Evolutionary conservation across 2,113 vertebrate genomes (phyloP), one percentile per base, ranked within the genome.

Genomic region (Centropus unirufus): DNA sequence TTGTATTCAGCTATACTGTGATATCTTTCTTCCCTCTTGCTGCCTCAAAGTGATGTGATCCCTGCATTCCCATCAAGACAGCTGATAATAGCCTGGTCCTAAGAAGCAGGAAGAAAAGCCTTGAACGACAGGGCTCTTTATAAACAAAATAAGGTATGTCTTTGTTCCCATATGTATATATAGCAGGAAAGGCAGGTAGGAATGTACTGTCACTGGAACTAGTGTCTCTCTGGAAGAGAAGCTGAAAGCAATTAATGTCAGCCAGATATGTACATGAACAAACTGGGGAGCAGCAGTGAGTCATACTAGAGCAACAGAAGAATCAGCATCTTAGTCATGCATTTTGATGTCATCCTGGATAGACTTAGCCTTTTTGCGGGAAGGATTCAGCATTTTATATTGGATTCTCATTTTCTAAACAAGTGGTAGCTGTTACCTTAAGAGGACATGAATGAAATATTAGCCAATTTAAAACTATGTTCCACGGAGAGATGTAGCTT

Each of bases 381-480:
- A 67, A 34, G 19, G 17, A n/a, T 79, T 93, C 24, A 36, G 39
- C 63, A 20, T 90, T 77, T 91, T 79, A 63, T 47, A 22, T 44
- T 58, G 32, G 44, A 72, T 24, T 55, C 58, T 66, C 6, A 58
- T 90, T 93, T 96, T 95, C 13, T 78, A 27, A 73, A 79, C n/a
- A 95, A 95, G 49, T 81, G 66, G 54, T 87, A 89, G 68, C 77
- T 87, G 30, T 90, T 94, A 92, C 27, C 29, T 68, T 82, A 78
- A 92, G 68, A 78, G 52, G 27, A 66, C 30, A 52, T 66, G 83
- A 96, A 63, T 87, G 59, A 95, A 89, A 87, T 81, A 78, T 85
- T 92, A 83, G 55, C 10, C 54, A 91, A 68, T 91, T 92, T 91
- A 94, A 97, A 94, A 32, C 42, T 64, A 3, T 26, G 7, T 73